Base-by-base conservation (phyloP, 2,888 invertebrate genomes). In the Cephus nigrinus region DNA sequence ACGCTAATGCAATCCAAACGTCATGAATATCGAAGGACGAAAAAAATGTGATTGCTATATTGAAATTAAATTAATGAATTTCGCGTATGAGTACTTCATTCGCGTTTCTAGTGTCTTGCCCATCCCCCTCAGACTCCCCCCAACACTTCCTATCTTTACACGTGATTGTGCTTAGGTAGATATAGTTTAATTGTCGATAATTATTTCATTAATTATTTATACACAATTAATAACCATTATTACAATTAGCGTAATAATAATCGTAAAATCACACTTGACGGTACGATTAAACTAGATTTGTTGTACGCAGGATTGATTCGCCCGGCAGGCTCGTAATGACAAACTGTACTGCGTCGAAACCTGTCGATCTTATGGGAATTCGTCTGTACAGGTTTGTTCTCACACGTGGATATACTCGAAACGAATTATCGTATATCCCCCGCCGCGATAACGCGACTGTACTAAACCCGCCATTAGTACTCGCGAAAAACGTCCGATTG, bases 261-360 rank as follows among this genome's bases (percentile, higher is more conserved):
- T 55, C 71, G 30, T 75, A 74, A 74, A 77, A 36, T 77, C 75
- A 40, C 79, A 81, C 76, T 78, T 79, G 80, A 35, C 75, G 71
- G 78, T 74, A 79, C 33, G 69, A 69, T 78, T 76, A 78, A 82
- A 81, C 75, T 82, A 81, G 78, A 79, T 80, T 81, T 76, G 75
- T 81, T 78, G 79, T 79, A 80, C 79, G 79, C 79, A 72, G 55
- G 79, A 79, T 80, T 80, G 77, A 77, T 79, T 76, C 69, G 74
- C 77, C 55, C 23, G 79, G 78, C 75, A 79, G 55, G 74, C 12
- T 32, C 33, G 34, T 77, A 32, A 30, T 74, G 30, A 55, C 55
- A 55, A 55, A 23, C 9, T 55, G 55, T 55, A 55, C 15, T 23
- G 55, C 55, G 55, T 55, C 23, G 55, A 9, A 40, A 23, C 5